These are phyloP conservation scores for Ectemnius continuus DNA, from an alignment of 2,888 invertebrate species.

Conservation along the genomic window DNA sequence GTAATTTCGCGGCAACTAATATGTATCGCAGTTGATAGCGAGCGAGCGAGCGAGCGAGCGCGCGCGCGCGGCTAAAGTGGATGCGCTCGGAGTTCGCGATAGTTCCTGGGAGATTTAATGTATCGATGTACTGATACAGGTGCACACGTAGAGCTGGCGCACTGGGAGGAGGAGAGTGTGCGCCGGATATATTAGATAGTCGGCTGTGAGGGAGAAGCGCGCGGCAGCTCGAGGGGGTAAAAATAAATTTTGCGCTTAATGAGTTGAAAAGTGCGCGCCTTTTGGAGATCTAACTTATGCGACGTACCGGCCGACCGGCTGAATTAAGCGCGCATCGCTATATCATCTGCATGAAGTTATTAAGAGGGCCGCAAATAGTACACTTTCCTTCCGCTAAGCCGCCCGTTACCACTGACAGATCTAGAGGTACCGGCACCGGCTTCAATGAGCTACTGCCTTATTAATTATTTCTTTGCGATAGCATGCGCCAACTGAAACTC, in stretches of 20 bases:
- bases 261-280: neutral
- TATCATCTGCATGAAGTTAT: constrained; percentile 15
- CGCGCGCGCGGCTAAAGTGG: no score
- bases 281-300: constrained; percentile 5
- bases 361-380: constrained; percentile 26
- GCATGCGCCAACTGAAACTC: neutral
- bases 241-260: constrained; percentile 13
- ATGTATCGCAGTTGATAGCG: no score
- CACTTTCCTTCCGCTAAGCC: constrained; percentile 13
- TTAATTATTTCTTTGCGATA: constrained; percentile 7
- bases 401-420: neutral
- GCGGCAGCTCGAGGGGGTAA: neutral
- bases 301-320: neutral
- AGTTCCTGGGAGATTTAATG: no score
- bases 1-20: no score
- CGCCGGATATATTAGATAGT: no score
- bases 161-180: no score
- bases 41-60: no score
- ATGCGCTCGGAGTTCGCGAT: no score
- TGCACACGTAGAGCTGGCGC: no score
- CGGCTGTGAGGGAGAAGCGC: no score
- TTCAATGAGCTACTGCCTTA: constrained; percentile 8
- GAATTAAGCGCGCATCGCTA: constrained; percentile 14
- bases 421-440: constrained; percentile 2
- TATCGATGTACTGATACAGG: no score